phyloP scores from a whole-genome alignment of 2,797 vertebrate species.

The Prionace glauca region DNA sequence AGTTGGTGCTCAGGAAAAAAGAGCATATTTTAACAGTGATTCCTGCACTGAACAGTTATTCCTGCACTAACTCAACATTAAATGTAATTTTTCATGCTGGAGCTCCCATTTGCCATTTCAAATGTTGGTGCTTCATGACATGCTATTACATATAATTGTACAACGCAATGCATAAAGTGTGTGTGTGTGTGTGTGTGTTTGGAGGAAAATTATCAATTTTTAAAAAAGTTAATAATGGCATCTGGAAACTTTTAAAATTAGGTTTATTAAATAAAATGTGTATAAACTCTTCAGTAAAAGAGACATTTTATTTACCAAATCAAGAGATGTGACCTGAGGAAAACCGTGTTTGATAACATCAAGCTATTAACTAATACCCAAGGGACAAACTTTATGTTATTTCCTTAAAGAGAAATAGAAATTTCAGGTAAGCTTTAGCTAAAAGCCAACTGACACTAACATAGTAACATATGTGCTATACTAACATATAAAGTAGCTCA shows the following conservation, averaged over 20 bases:
- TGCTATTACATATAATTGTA: neutral
- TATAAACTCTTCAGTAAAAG: neutral
- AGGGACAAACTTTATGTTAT: slow-evolving; percentile 21
- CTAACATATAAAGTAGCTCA: slow-evolving; percentile 13
- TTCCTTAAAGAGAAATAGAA: slow-evolving; percentile 18
- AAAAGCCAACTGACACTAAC: slow-evolving; percentile 10
- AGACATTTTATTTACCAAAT: slow-evolving; percentile 27
- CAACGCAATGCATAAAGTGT: neutral
- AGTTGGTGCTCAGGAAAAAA: neutral
- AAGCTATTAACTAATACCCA: slow-evolving; percentile 16
- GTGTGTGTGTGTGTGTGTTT: neutral
- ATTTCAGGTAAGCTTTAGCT: slow-evolving; percentile 20
- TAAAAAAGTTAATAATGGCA: neutral
- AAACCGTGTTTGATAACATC: slow-evolving; percentile 6
- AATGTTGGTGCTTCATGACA: neutral
- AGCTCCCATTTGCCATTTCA: neutral
- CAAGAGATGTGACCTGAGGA: slow-evolving; percentile 4
- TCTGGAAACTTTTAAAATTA: slow-evolving; percentile 30
- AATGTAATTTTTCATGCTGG: neutral
- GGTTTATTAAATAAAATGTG: slow-evolving; percentile 1
- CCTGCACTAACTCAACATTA: neutral
- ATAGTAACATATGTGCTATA: slow-evolving; percentile 28
- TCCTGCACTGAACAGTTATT: neutral
- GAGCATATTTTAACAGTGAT: neutral
- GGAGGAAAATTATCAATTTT: neutral